Conservation (phyloP, 2,888 invertebrate species). For the Hypsopygia costalis region DNA sequence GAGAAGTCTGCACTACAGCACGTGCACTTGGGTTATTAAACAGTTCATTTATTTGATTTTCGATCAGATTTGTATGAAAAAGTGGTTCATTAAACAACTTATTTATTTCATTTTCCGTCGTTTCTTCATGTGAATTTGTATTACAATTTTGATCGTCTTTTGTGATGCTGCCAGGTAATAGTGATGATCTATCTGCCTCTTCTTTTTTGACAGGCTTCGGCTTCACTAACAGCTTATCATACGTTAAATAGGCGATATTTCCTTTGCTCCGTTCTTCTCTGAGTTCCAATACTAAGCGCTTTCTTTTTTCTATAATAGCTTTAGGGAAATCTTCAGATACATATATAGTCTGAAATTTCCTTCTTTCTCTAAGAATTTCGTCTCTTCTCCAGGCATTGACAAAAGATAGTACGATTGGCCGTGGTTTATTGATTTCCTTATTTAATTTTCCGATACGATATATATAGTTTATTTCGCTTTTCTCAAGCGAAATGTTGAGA, state of each 20-base stretch:
- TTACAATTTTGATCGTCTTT: background rate
- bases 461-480: constrained; percentile 1
- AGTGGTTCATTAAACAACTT: background rate
- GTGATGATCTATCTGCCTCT: background rate
- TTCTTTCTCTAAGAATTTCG: constrained; percentile 6
- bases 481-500: background rate
- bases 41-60: no score
- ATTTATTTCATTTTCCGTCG: background rate
- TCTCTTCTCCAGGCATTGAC: constrained; percentile 3
- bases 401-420: constrained; percentile 4
- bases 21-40: no score
- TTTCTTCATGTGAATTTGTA: background rate
- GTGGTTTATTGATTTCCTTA: background rate
- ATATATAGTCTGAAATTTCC: constrained; percentile 1
- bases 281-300: background rate
- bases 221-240: constrained; percentile 5
- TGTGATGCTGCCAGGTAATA: no score
- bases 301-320: constrained; percentile 2
- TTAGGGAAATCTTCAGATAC: constrained; percentile 7
- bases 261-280: constrained; percentile 5
- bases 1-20: no score
- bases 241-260: constrained; percentile 1
- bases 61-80: no score
- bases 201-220: background rate
- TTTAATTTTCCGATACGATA: constrained; percentile 1